Conservation (phyloP, 1,140 invertebrate genomes). For the Wasmannia auropunctata region DNA sequence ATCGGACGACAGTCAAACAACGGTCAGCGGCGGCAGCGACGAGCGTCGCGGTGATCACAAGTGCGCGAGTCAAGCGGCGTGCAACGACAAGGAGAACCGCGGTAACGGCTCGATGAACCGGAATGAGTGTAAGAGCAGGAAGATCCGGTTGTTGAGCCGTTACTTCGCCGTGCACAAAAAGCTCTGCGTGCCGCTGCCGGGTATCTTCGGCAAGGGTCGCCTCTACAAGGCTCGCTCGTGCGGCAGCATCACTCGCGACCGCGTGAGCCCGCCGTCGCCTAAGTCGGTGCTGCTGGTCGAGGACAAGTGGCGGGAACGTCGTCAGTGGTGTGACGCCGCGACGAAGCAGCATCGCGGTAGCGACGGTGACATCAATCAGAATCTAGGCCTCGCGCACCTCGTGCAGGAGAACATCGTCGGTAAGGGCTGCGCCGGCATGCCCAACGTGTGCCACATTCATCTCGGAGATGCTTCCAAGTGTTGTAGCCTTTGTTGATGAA, state of each 20-base stretch:
- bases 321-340: constrained; percentile 80
- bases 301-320: constrained; percentile 81
- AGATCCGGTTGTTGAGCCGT: constrained; percentile 87
- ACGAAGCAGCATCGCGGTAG: constrained; percentile 82
- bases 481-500: constrained; percentile 87
- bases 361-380: constrained; percentile 86
- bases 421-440: constrained; percentile 83
- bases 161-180: constrained; percentile 89
- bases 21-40: constrained; percentile 48
- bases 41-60: constrained; percentile 58
- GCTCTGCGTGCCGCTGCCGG: constrained; percentile 86
- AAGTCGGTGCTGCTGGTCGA: constrained; percentile 80
- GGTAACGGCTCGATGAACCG: constrained; percentile 70
- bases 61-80: constrained; percentile 35
- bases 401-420: constrained; percentile 78
- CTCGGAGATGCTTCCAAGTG: constrained; percentile 86
- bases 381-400: constrained; percentile 80
- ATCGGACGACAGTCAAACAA: constrained; percentile 41
- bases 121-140: constrained; percentile 83
- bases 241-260: constrained; percentile 86
- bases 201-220: constrained; percentile 85
- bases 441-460: constrained; percentile 86
- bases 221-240: constrained; percentile 88
- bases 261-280: constrained; percentile 80
- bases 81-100: constrained; percentile 72